Percentiles rank a stretch among this genome's conserved stretches.
These are phyloP conservation scores for Zaprionus lachaisei DNA, from an alignment of 1,140 invertebrate genomes.

Conservation along the genomic window DNA sequence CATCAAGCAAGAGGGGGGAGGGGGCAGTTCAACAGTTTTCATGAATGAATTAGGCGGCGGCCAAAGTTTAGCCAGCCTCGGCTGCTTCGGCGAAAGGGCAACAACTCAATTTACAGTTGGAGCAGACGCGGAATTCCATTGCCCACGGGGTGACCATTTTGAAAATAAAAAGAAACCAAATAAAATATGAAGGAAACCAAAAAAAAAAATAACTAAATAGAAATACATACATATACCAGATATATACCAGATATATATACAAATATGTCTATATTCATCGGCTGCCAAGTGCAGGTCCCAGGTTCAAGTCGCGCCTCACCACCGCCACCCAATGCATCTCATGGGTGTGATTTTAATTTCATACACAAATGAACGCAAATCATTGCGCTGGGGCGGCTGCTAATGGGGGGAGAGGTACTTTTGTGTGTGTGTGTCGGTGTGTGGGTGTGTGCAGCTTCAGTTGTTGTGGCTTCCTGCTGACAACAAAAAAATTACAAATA, in stretches of 20 bases:
- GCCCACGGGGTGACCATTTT: constrained; percentile 69
- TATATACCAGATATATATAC: neutral
- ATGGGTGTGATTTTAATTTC: constrained; percentile 84
- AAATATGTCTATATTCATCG: constrained; percentile 35
- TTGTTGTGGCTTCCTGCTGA: constrained; percentile 27
- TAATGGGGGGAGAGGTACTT: neutral
- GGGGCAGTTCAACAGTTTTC: constrained; percentile 67
- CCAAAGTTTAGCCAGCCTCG: constrained; percentile 67
- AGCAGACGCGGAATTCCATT: constrained; percentile 58
- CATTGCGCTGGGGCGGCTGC: constrained; percentile 34
- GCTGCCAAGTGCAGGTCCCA: constrained; percentile 37
- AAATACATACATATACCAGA: constrained; percentile 6
- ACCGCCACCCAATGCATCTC: constrained; percentile 54
- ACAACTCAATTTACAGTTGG: constrained; percentile 81
- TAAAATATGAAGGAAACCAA: neutral
- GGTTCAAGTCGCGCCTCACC: neutral
- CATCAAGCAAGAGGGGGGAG: constrained; percentile 14
- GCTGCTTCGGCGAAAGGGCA: constrained; percentile 63
- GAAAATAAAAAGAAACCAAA: constrained; percentile 9
- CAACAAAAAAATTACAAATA: constrained; percentile 50
- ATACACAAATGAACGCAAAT: constrained; percentile 83
- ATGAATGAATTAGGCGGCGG: constrained; percentile 78
- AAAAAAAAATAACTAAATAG: constrained; percentile 1
- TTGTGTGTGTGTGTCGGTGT: too few species aligned
- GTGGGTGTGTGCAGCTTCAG: constrained; percentile 10